Evolutionary conservation across 1,140 invertebrate genomes (phyloP).

Genomic region (Temnothorax curvispinosus): DNA sequence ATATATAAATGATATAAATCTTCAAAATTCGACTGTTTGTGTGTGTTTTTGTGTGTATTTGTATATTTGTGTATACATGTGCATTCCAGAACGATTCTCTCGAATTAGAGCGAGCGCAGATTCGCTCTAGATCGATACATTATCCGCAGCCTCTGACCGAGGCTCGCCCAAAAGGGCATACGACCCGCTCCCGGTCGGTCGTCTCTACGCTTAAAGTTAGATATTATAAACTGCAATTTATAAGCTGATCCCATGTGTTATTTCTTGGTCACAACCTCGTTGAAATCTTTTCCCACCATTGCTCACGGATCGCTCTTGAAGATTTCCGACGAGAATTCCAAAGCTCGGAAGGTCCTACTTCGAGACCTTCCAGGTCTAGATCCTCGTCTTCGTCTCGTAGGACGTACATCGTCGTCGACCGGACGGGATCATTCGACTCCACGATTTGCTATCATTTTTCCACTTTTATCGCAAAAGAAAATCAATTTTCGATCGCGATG

Average conservation of each 20-base stretch:
- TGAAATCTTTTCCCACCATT: slow-evolving; percentile 66
- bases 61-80: neutral
- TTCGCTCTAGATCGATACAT: slow-evolving; percentile 55
- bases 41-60: neutral
- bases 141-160: slow-evolving; percentile 29
- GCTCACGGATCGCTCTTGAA: slow-evolving; percentile 56
- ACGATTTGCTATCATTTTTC: neutral
- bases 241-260: slow-evolving; percentile 82
- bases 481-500: neutral
- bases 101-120: slow-evolving; percentile 62
- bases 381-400: slow-evolving; percentile 29
- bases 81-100: slow-evolving; percentile 41
- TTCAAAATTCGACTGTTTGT: neutral
- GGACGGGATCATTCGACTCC: neutral
- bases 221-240: slow-evolving; percentile 81
- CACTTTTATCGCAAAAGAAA: neutral
- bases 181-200: slow-evolving; percentile 56
- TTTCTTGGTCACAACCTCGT: slow-evolving; percentile 83
- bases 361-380: slow-evolving; percentile 14
- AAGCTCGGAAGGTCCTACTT: slow-evolving; percentile 15
- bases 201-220: slow-evolving; percentile 74
- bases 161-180: slow-evolving; percentile 52
- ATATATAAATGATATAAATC: slow-evolving; percentile 33
- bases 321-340: slow-evolving; percentile 65
- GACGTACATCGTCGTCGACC: slow-evolving; percentile 36